A percentile compares a stretch with the other conserved stretches of the same genome.
Conservation (phyloP, 2,113 vertebrate species). For the Microcebus tavaratra region DNA sequence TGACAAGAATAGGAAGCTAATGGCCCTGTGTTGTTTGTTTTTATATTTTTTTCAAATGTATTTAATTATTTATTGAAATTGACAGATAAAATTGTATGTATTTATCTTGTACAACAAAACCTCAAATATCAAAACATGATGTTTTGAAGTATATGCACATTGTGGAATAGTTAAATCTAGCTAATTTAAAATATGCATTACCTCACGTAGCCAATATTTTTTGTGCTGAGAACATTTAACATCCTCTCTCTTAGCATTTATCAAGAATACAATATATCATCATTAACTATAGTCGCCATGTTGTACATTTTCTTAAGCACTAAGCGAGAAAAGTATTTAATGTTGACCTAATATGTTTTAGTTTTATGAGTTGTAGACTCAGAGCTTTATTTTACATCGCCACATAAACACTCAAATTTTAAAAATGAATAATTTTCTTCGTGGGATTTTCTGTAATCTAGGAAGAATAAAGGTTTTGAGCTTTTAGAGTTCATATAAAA, state of each 20-base stretch:
- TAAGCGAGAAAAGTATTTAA: conserved; percentile 55
- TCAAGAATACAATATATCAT: neutral
- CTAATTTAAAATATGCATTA: neutral
- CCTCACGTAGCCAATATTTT: neutral
- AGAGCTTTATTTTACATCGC: conserved; percentile 47
- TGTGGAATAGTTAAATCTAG: neutral
- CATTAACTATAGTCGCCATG: neutral
- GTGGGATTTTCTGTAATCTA: conserved; percentile 52
- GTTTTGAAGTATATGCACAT: neutral
- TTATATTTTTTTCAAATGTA: neutral
- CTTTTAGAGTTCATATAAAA: conserved; percentile 22
- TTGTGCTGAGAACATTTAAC: neutral
- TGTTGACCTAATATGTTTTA: conserved; percentile 57
- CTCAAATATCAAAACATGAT: neutral
- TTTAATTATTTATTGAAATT: neutral
- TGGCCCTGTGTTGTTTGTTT: neutral
- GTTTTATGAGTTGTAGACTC: conserved; percentile 62
- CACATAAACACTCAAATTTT: conserved; percentile 33
- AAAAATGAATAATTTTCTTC: conserved; percentile 39
- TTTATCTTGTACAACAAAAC: neutral
- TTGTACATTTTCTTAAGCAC: conserved; percentile 50
- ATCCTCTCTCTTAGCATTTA: neutral
- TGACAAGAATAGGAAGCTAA: conserved; percentile 53
- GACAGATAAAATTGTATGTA: neutral
- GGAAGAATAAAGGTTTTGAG: conserved; percentile 27